A percentile compares a stretch with the other conserved stretches of the same genome.
phyloP scores from a whole-genome alignment of 2,888 invertebrate species.

The Ophion ventricosus region DNA sequence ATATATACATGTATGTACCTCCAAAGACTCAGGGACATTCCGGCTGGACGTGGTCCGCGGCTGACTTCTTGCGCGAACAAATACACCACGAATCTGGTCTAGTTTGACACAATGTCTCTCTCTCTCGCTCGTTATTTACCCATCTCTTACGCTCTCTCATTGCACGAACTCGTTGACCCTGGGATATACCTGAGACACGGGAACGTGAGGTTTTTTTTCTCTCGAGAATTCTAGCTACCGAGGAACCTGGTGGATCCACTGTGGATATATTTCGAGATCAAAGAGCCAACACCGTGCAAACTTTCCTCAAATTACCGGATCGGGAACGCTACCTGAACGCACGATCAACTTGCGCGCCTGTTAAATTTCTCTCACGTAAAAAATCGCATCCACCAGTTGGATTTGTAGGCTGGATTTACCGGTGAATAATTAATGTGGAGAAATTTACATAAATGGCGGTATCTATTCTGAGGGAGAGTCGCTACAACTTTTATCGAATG shows the following conservation, averaged over 20 bases:
- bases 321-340: slow-evolving; percentile 31
- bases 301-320: slow-evolving; percentile 40
- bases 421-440: background rate
- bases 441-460: background rate
- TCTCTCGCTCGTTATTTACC: slow-evolving; percentile 18
- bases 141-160: slow-evolving; percentile 42
- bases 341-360: background rate
- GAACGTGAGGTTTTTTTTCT: slow-evolving; percentile 43
- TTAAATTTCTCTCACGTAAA: slow-evolving; percentile 38
- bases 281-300: slow-evolving; percentile 34
- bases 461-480: background rate
- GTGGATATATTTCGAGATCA: slow-evolving; percentile 37
- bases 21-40: slow-evolving; percentile 75
- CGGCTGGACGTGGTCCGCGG: slow-evolving; percentile 71
- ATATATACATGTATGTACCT: slow-evolving; percentile 69
- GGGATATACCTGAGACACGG: slow-evolving; percentile 13
- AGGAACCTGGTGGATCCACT: slow-evolving; percentile 30
- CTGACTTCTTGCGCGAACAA: slow-evolving; percentile 45
- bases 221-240: slow-evolving; percentile 35
- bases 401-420: slow-evolving; percentile 5
- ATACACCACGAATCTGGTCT: slow-evolving; percentile 73
- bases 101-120: slow-evolving; percentile 70
- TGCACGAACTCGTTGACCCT: slow-evolving; percentile 71
- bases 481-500: background rate
- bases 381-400: slow-evolving; percentile 22